Conservation (phyloP, 2,797 vertebrate genomes). For the Telmatherina bonti region DNA sequence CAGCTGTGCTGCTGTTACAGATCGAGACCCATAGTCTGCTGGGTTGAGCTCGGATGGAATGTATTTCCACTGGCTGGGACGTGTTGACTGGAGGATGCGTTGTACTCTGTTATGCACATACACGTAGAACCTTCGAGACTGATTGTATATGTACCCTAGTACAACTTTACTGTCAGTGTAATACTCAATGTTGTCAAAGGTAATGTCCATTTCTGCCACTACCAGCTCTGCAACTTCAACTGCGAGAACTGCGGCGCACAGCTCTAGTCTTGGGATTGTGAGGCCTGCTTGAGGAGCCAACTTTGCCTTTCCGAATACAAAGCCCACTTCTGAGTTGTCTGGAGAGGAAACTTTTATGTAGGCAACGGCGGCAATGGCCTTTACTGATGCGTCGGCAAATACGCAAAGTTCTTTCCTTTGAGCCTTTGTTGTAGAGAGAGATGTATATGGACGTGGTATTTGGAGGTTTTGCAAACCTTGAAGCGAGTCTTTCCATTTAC, state of each 20-base stretch:
- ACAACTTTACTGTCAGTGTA: slow-evolving; percentile 22
- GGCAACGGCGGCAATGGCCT: not conserved
- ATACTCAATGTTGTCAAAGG: not conserved
- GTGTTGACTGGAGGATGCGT: not conserved
- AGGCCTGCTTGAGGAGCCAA: not conserved
- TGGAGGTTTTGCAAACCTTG: slow-evolving; percentile 5
- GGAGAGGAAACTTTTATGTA: slow-evolving; percentile 5
- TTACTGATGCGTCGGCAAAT: not conserved
- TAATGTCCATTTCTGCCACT: not conserved
- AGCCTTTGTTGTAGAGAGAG: not conserved
- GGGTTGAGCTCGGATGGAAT: not conserved
- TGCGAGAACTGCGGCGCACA: not conserved
- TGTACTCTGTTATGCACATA: slow-evolving; percentile 1
- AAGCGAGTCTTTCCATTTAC: not conserved
- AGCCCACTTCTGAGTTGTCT: not conserved
- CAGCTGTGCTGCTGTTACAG: not conserved
- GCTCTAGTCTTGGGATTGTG: not conserved
- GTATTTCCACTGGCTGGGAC: not conserved
- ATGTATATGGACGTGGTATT: not conserved
- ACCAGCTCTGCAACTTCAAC: not conserved
- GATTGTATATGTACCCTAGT: slow-evolving; percentile 2
- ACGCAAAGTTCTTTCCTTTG: not conserved
- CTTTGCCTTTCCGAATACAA: not conserved
- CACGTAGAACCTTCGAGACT: slow-evolving; percentile 15
- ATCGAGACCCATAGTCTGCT: slow-evolving; percentile 2